These are phyloP conservation scores for Volucella bombylans DNA, from an alignment of 2,888 invertebrate species.

Conservation along the genomic window DNA sequence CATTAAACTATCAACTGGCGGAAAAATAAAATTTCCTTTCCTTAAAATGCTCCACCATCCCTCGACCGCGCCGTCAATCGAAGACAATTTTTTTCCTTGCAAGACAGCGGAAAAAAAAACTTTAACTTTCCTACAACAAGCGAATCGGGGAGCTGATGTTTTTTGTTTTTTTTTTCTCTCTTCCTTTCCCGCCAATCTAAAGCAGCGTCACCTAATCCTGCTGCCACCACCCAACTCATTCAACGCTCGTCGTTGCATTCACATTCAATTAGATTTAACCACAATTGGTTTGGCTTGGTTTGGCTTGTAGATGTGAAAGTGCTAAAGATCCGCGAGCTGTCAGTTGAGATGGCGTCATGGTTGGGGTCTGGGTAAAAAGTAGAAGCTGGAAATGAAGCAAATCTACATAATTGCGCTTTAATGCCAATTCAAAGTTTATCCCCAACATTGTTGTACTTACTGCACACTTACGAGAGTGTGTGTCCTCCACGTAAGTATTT, in stretches of 20 bases:
- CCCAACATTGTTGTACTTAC: constrained; percentile 55
- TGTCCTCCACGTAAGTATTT: constrained; percentile 15
- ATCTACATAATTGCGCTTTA: constrained; percentile 69
- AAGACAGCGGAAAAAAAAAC: neutral
- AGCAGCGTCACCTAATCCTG: constrained; percentile 19
- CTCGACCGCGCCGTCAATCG: neutral
- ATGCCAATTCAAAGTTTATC: constrained; percentile 56
- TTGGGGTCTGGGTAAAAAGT: neutral
- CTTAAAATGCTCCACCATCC: neutral
- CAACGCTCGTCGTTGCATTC: constrained; percentile 38
- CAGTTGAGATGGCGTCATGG: constrained; percentile 6
- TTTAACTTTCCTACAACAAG: constrained; percentile 7
- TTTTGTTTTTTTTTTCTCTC: neutral
- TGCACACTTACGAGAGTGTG: constrained; percentile 45
- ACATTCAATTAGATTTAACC: constrained; percentile 61
- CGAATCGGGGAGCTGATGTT: neutral
- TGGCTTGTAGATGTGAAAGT: constrained; percentile 7
- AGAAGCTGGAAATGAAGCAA: constrained; percentile 35
- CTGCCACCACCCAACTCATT: neutral
- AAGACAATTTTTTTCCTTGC: constrained; percentile 11
- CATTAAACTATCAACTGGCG: constrained; percentile 40
- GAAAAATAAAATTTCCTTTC: constrained; percentile 22
- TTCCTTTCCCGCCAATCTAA: neutral
- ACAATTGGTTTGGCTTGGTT: constrained; percentile 12
- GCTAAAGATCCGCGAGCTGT: neutral